Percentiles rank a stretch among this genome's conserved stretches.
Evolutionary conservation across 2,888 invertebrate species (phyloP).

Genomic region (Limnephilus rhombicus): DNA sequence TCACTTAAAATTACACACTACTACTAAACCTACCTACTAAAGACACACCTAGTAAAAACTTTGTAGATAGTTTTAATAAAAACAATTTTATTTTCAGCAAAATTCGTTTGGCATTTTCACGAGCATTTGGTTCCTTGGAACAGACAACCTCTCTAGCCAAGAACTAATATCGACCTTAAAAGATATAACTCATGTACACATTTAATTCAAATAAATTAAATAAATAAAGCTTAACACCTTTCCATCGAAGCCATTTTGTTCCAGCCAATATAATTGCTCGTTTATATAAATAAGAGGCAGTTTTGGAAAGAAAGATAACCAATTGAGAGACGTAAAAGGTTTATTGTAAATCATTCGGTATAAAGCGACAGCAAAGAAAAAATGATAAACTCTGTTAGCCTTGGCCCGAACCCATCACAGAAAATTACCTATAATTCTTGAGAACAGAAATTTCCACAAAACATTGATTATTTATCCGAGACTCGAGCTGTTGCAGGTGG

Average conservation of each 20-base stretch:
- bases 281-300: background rate
- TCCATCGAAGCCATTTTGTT: background rate
- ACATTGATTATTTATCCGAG: slow-evolving; percentile 40
- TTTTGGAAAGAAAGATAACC: background rate
- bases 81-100: too few relatives aligned
- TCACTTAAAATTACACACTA: too few relatives aligned
- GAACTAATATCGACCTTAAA: too few relatives aligned
- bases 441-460: slow-evolving; percentile 28
- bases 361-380: background rate
- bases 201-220: too few relatives aligned
- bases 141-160: too few relatives aligned
- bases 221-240: background rate
- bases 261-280: background rate
- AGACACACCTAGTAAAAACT: too few relatives aligned
- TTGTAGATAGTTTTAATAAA: too few relatives aligned
- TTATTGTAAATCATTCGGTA: background rate
- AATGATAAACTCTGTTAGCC: background rate
- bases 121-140: too few relatives aligned
- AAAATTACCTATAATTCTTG: background rate
- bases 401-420: background rate
- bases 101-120: too few relatives aligned
- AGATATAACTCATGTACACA: too few relatives aligned
- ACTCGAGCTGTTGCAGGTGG: background rate
- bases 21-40: too few relatives aligned
- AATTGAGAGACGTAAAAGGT: background rate